phyloP scores from a whole-genome alignment of 2,888 invertebrate species.

The Polyploca ridens region DNA sequence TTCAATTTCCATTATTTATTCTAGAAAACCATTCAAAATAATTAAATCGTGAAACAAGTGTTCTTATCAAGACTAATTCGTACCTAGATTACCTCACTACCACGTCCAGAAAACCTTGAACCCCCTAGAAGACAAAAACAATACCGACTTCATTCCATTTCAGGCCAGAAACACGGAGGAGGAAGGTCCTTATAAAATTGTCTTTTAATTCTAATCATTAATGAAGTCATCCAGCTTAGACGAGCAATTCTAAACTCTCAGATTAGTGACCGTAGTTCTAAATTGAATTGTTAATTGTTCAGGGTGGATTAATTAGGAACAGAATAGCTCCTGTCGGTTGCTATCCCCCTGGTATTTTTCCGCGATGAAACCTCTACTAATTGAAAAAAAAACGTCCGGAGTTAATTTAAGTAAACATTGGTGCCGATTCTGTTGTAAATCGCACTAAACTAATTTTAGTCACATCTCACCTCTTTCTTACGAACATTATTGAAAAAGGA shows the following conservation, averaged over 20 bases:
- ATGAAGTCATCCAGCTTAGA: constrained; percentile 44
- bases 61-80: constrained; percentile 46
- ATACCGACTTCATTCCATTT: constrained; percentile 18
- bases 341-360: constrained; percentile 28
- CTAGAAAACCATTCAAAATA: constrained; percentile 14
- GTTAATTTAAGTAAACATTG: constrained; percentile 7
- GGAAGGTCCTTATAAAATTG: constrained; percentile 31
- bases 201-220: constrained; percentile 39
- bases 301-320: constrained; percentile 38
- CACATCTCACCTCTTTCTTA: no score
- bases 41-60: constrained; percentile 41
- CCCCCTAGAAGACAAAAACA: constrained; percentile 20
- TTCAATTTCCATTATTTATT: not conserved
- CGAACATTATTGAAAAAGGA: no score
- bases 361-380: constrained; percentile 24
- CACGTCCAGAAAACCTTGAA: constrained; percentile 30
- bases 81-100: constrained; percentile 43
- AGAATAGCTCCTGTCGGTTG: constrained; percentile 32
- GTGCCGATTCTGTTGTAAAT: no score
- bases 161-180: constrained; percentile 23
- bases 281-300: constrained; percentile 26
- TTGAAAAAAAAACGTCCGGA: constrained; percentile 26
- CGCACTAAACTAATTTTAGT: no score
- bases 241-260: constrained; percentile 39
- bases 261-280: constrained; percentile 24